Conservation (phyloP, 1,140 invertebrate species). For the Drosophila setifemur region DNA sequence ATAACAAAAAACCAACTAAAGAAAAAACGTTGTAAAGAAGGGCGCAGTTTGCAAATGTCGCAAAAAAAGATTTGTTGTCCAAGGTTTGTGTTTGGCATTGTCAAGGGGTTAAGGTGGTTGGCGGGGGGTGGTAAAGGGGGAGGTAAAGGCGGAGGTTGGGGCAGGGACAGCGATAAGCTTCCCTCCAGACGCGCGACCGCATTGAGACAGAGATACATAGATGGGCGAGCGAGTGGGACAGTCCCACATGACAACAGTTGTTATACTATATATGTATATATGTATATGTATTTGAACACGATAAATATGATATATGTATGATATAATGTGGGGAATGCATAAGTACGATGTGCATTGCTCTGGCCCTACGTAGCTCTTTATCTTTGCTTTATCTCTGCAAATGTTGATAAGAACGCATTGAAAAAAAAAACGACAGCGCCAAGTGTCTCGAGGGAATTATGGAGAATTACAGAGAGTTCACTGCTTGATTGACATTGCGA, state of each 20-base stretch:
- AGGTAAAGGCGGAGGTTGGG: not conserved
- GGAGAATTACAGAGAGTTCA: slow-evolving; percentile 11
- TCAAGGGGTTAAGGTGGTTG: slow-evolving; percentile 6
- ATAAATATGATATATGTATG: too few relatives aligned
- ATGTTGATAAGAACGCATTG: slow-evolving; percentile 10
- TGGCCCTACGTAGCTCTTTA: slow-evolving; percentile 3
- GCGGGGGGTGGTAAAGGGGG: not conserved
- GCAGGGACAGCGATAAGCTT: slow-evolving; percentile 25
- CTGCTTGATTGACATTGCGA: slow-evolving; percentile 3
- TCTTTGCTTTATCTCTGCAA: slow-evolving; percentile 15
- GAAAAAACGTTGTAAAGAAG: not conserved
- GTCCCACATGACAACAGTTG: slow-evolving; percentile 19
- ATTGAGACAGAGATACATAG: slow-evolving; percentile 9
- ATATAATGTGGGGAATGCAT: slow-evolving; percentile 23
- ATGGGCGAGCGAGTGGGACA: not conserved
- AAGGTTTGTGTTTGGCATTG: slow-evolving; percentile 43
- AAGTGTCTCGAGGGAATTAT: slow-evolving; percentile 13
- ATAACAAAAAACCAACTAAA: not conserved
- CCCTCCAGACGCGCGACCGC: not conserved
- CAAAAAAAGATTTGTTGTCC: slow-evolving; percentile 41
- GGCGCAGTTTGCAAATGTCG: slow-evolving; percentile 9
- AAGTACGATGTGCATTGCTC: slow-evolving; percentile 31
- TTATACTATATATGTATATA: not conserved
- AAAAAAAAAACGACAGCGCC: not conserved
- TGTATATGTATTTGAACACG: too few relatives aligned